Evolutionary conservation across 2,888 invertebrate species (phyloP).

Genomic region (Troides helena): DNA sequence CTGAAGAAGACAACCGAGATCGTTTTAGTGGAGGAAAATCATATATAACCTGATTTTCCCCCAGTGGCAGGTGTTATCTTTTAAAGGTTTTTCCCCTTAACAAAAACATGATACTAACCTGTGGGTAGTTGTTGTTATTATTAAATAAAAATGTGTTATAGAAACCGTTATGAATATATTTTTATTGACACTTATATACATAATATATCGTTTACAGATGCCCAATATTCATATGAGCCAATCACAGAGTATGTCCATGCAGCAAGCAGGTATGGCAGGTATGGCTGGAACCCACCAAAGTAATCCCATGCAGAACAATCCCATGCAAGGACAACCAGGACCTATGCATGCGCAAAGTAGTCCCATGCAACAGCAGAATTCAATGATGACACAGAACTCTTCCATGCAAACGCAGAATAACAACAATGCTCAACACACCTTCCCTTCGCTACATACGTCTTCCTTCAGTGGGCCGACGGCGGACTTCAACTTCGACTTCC

Average conservation of each 20-base stretch:
- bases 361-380: conserved; percentile 38
- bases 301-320: conserved; percentile 49
- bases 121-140: too few species aligned
- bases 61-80: too few species aligned
- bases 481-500: conserved; percentile 91
- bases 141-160: too few species aligned
- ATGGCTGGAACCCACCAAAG: conserved; percentile 50
- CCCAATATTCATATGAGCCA: conserved; percentile 86
- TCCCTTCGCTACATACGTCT: conserved; percentile 66
- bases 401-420: conserved; percentile 34
- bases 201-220: conserved; percentile 67
- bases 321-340: conserved; percentile 47
- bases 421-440: conserved; percentile 43
- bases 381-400: conserved; percentile 36
- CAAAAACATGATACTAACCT: too few species aligned
- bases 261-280: conserved; percentile 52
- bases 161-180: too few species aligned
- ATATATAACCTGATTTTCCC: too few species aligned
- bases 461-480: conserved; percentile 75
- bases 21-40: too few species aligned
- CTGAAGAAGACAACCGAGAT: too few species aligned
- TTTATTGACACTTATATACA: background rate
- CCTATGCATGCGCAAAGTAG: conserved; percentile 46
- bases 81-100: too few species aligned
- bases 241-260: conserved; percentile 83